A percentile compares a stretch with the other conserved stretches of the same genome.
Conservation (phyloP, 2,113 vertebrate species). For the Mus musculus region GRCm39 chr2:90354001-90354500, state of each 20-base stretch:
- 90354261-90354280: neutral
- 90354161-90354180: neutral
- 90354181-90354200: neutral
- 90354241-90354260: rapidly evolving
- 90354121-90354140: neutral
- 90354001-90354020: neutral
- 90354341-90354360: neutral
- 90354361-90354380: neutral
- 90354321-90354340: neutral
- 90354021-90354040: neutral
- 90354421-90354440: neutral
- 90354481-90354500: neutral
- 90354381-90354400: neutral
- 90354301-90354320: neutral
- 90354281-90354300: neutral
- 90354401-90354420: neutral
- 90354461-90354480: neutral
- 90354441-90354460: neutral
- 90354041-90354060: neutral
- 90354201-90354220: neutral
- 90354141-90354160: neutral
- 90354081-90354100: neutral
- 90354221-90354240: neutral
- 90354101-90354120: neutral
- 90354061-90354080: neutral